These are phyloP conservation scores for Sebastiscus albofasciatus DNA, from an alignment of 2,797 vertebrate genomes.

Conservation along the genomic window DNA sequence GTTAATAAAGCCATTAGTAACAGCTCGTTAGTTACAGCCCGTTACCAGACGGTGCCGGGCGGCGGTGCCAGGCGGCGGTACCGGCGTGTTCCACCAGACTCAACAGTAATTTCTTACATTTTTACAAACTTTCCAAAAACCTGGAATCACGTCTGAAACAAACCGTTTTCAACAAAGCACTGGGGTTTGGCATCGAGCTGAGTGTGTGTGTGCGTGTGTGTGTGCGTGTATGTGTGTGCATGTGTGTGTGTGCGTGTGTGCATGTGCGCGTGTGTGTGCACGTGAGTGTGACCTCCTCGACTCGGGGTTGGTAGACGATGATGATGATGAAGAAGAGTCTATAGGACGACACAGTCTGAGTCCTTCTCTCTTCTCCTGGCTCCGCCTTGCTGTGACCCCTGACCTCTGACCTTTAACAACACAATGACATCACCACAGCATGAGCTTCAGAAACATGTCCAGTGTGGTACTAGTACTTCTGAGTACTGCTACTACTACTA, in stretches of 20 bases:
- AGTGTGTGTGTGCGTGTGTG: conserved; percentile 3
- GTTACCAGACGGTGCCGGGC: background rate
- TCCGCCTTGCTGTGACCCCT: conserved; percentile 56
- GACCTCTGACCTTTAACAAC: conserved; percentile 82
- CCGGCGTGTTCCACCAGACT: background rate
- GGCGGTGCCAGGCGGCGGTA: background rate
- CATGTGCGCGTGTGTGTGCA: background rate
- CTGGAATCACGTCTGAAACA: conserved; percentile 5
- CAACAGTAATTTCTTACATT: background rate
- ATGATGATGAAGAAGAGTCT: conserved; percentile 48
- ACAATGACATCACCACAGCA: background rate
- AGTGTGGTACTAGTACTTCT: background rate
- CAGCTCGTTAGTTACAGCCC: too few species aligned
- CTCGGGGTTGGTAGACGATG: background rate
- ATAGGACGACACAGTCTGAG: conserved; percentile 87
- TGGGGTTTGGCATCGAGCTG: conserved; percentile 58
- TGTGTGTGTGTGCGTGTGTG: background rate
- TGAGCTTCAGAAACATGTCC: background rate
- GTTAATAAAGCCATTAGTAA: conserved; percentile 1
- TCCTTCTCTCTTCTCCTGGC: conserved; percentile 84
- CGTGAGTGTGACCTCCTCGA: background rate
- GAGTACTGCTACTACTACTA: background rate
- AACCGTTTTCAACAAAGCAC: conserved; percentile 23
- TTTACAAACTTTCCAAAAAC: conserved; percentile 11
- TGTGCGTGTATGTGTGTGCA: background rate